Conservation (phyloP, 2,797 vertebrate genomes). For the Neoniphon sammara region DNA sequence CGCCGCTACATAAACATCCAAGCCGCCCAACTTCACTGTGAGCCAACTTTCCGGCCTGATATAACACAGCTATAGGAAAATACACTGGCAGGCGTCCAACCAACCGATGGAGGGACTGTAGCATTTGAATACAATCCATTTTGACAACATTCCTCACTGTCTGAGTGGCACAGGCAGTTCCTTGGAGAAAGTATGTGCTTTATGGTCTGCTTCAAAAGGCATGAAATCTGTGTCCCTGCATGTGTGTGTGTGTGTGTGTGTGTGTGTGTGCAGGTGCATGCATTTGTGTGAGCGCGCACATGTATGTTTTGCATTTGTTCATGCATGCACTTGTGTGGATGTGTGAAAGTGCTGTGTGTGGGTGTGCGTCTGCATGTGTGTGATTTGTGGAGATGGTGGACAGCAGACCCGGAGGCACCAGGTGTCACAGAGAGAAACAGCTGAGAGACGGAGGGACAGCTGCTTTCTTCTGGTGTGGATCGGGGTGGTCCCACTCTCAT, state of each 20-base stretch:
- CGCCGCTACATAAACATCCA: conserved; percentile 76
- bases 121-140: conserved; percentile 71
- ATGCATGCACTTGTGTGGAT: conserved; percentile 19
- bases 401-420: conserved; percentile 75
- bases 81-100: conserved; percentile 64
- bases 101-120: conserved; percentile 57
- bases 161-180: conserved; percentile 51
- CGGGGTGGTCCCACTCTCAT: conserved; percentile 55
- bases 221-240: neutral
- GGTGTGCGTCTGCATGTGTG: conserved; percentile 45
- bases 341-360: conserved; percentile 13
- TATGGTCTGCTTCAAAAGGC: conserved; percentile 5
- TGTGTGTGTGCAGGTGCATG: neutral
- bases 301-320: conserved; percentile 16
- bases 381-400: conserved; percentile 34
- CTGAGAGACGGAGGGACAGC: conserved; percentile 72
- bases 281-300: neutral
- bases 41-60: conserved; percentile 77
- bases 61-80: conserved; percentile 75
- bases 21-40: conserved; percentile 61
- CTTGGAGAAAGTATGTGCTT: conserved; percentile 31
- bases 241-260: neutral
- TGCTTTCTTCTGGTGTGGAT: conserved; percentile 66
- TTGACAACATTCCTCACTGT: conserved; percentile 70
- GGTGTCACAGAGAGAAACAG: conserved; percentile 76